Evolutionary conservation across 2,888 invertebrate species (phyloP), one percentile per base, ranked within the genome.

Genomic region (Lycocerus yunnanus): DNA sequence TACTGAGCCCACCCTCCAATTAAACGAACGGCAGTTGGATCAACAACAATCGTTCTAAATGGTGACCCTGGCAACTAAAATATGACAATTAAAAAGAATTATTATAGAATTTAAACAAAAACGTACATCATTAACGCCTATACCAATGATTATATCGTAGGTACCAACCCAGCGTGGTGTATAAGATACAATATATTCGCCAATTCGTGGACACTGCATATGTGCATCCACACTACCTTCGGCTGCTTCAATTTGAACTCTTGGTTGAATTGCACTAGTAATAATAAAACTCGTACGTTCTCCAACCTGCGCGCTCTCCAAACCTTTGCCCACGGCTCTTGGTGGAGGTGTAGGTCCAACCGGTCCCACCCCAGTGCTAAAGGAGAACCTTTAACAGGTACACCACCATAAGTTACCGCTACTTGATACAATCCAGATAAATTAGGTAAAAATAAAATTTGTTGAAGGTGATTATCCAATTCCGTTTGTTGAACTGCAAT

Each of bases 91-190:
- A 59, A 72, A 21, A 43, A 43, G n/a, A 43, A 15, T 27, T 58
- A 10, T 15, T 66, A 69, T 18, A n/a, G 15, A 20, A 13, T 16
- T 18, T 63, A 70, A 68, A 27, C n/a, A 66, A 18, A n/a, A 60
- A 74, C 85, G 84, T 83, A 87, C 87, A 80, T 86, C 87, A 80
- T 84, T 86, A 14, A 85, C 83, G 72, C 87, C 87, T 58, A 87
- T 85, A 67, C 84, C 93, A 79, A 98, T 94, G 77, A 95, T 89
- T 27, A 98, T 93, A 86, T 97, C 96, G 85, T 97, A 98, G 59
- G 94, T 90, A 1, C 98, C 98, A n/a, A 96, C 94, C 82, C 96
- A 95, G 0, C 94, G 91, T 0, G 98, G 97, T 1, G 94, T 92
- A 87, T 97, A 99, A 0, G 95, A 94, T 66, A 97, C 95, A 77